These are phyloP conservation scores for Esox niger DNA, from an alignment of 2,113 vertebrate species.

Conservation along the genomic window DNA sequence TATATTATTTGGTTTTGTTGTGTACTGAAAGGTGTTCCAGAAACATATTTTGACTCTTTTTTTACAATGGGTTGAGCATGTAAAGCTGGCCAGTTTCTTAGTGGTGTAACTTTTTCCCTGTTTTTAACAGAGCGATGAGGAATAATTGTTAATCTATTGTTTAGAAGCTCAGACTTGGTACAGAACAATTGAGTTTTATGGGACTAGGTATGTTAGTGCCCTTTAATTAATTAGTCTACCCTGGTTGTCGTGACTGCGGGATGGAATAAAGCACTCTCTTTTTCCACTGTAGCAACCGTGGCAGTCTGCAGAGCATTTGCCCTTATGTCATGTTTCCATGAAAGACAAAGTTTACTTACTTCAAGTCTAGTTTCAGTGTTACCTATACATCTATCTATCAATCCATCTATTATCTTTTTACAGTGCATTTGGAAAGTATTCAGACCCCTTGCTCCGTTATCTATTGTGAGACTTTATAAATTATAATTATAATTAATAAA, in stretches of 20 bases:
- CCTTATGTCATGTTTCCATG: neutral
- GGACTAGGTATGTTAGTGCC: neutral
- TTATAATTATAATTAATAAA: too few species aligned
- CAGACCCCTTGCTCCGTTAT: too few species aligned
- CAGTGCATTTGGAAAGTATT: too few species aligned
- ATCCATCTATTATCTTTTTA: too few species aligned
- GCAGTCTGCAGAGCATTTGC: neutral
- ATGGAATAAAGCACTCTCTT: constrained; percentile 2
- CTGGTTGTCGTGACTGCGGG: neutral
- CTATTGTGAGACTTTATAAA: too few species aligned
- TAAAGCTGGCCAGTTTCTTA: neutral
- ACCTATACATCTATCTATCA: too few species aligned
- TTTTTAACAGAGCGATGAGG: neutral
- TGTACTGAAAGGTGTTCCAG: too few species aligned
- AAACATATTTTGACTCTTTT: too few species aligned
- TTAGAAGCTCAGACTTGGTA: neutral
- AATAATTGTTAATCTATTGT: neutral
- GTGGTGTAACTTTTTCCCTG: neutral
- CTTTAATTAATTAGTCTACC: neutral
- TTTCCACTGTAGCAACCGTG: neutral
- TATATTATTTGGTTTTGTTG: too few species aligned
- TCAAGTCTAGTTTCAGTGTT: neutral
- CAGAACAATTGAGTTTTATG: neutral
- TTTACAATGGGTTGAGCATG: too few species aligned
- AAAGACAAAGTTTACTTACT: neutral